Evolutionary conservation across 2,888 invertebrate species (phyloP).

Genomic region (Chelonus formosanus): DNA sequence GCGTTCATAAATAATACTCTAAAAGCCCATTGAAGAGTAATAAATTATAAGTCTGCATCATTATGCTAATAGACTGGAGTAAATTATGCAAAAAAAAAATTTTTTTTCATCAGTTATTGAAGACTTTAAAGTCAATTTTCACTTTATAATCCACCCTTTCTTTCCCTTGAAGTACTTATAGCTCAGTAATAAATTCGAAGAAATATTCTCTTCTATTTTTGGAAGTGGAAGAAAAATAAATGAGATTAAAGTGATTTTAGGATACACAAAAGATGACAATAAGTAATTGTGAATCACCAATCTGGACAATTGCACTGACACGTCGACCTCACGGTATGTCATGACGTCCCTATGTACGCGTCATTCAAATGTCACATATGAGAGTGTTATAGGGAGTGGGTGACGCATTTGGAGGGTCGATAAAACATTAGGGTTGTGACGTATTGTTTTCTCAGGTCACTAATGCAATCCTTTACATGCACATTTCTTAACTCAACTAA

Average conservation of each 20-base stretch:
- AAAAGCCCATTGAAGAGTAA: too few species aligned
- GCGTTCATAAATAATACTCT: too few species aligned
- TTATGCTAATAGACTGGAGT: too few species aligned
- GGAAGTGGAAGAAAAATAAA: background rate
- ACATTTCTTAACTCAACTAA: conserved; percentile 6
- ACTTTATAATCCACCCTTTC: too few species aligned
- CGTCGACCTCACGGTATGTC: conserved; percentile 51
- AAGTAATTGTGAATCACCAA: conserved; percentile 53
- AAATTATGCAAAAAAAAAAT: too few species aligned
- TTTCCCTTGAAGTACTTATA: too few species aligned
- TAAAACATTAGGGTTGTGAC: conserved; percentile 30
- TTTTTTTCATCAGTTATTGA: too few species aligned
- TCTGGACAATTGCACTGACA: conserved; percentile 47
- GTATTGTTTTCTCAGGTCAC: conserved; percentile 25
- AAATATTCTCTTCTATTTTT: background rate
- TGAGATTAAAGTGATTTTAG: conserved; percentile 15
- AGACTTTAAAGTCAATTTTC: too few species aligned
- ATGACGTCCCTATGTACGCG: conserved; percentile 56
- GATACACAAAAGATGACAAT: conserved; percentile 38
- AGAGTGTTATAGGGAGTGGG: conserved; percentile 30
- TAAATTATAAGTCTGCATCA: too few species aligned
- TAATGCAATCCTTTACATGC: conserved; percentile 17
- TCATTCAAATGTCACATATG: conserved; percentile 59
- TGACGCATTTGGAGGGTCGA: conserved; percentile 20
- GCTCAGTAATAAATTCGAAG: too few species aligned